A percentile compares a stretch with the other conserved stretches of the same genome.
Evolutionary conservation across 2,888 invertebrate genomes (phyloP).

Genomic region (Lagria hirta): DNA sequence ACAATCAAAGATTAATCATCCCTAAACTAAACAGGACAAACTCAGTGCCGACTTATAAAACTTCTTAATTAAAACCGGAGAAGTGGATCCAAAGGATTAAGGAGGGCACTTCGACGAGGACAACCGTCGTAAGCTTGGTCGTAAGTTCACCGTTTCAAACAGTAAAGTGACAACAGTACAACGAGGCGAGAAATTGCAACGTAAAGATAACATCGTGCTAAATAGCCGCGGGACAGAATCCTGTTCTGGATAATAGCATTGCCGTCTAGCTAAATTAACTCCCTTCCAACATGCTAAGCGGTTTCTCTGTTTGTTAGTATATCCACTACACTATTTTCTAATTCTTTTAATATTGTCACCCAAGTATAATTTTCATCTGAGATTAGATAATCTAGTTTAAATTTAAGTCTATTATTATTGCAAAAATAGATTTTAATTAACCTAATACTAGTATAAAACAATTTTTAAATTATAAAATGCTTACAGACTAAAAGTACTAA

Average conservation of each 20-base stretch:
- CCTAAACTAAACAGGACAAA: conserved; percentile 21
- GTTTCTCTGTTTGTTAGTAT: conserved; percentile 24
- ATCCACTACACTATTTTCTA: too few relatives aligned
- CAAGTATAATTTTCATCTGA: too few relatives aligned
- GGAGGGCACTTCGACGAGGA: conserved; percentile 17
- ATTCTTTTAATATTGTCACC: too few relatives aligned
- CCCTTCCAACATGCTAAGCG: conserved; percentile 33
- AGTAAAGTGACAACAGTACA: conserved; percentile 48
- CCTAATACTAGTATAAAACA: too few relatives aligned
- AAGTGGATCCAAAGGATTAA: conserved; percentile 38
- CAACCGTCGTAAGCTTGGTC: conserved; percentile 20
- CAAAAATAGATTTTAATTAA: too few relatives aligned
- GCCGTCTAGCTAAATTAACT: conserved; percentile 52
- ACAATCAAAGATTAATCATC: conserved; percentile 25
- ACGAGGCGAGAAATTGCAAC: conserved; percentile 56
- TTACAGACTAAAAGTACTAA: too few relatives aligned
- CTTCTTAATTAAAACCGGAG: conserved; percentile 44
- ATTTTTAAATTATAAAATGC: too few relatives aligned
- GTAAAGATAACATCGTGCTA: conserved; percentile 55
- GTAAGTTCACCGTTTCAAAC: conserved; percentile 30
- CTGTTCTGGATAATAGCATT: conserved; percentile 51
- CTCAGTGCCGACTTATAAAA: conserved; percentile 32
- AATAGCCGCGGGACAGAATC: conserved; percentile 53
- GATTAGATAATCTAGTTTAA: too few relatives aligned
- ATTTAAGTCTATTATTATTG: too few relatives aligned